Percentiles rank a stretch among this genome's conserved stretches.
phyloP scores from a whole-genome alignment of 2,888 invertebrate genomes.

The Noctuana brunneofusca region DNA sequence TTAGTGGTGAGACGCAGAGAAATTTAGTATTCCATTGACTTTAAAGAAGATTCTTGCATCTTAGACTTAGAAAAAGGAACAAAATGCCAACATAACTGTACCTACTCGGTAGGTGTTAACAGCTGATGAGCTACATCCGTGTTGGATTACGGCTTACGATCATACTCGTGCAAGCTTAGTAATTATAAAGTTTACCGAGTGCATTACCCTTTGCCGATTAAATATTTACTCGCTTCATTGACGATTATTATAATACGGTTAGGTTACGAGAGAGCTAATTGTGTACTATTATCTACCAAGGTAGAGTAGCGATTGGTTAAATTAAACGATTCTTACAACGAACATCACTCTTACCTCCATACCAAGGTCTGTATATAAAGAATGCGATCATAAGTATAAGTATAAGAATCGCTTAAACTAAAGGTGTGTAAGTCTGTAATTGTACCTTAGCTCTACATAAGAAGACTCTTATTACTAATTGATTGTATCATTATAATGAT shows the following conservation, averaged over 20 bases:
- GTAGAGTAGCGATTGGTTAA: neutral
- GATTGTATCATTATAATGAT: no score
- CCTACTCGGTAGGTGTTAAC: conserved; percentile 14
- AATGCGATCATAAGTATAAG: no score
- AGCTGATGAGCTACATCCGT: conserved; percentile 14
- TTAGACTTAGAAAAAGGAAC: no score
- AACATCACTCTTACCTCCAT: neutral
- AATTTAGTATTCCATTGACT: no score
- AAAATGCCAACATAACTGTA: neutral
- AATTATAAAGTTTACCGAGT: conserved; percentile 14
- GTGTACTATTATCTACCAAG: neutral
- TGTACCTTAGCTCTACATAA: no score
- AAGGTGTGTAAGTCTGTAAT: no score
- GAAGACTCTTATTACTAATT: no score
- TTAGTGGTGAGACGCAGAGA: no score
- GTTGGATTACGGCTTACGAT: conserved; percentile 2
- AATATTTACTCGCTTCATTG: conserved; percentile 26
- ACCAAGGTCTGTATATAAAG: no score
- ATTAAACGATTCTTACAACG: neutral
- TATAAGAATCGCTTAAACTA: no score
- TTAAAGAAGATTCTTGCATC: no score
- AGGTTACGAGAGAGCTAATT: conserved; percentile 1
- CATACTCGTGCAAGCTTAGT: neutral
- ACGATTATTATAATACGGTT: conserved; percentile 15
- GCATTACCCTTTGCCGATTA: conserved; percentile 18